Evolutionary conservation across 35 echinoderm and acorn worm genomes (phyloP), one percentile per base, ranked within the genome.

Genomic region (Diadema setosum): DNA sequence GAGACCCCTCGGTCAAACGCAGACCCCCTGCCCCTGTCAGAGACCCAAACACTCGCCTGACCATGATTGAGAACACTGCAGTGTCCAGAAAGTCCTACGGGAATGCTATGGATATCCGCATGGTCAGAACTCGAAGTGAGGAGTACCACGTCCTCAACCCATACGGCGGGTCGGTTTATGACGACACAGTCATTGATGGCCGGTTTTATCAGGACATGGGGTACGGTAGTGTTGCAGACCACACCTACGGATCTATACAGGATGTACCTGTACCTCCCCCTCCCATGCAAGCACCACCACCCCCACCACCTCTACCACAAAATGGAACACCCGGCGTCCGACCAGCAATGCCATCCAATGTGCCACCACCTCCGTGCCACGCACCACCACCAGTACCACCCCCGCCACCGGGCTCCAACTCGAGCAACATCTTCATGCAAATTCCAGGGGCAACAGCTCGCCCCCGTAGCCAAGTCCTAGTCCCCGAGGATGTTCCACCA

Each of bases 201-300:
- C 39, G n/a, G 24, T 78, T 35, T 24, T 35, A 35, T 44, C 35
- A 43, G 21, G 37, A 78, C 24, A 41, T 44, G 29, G 40, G 14
- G 37, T 78, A 78, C 37, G 14, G 73, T n/a, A 39, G 44, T 44
- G 14, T 41, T 21, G 44, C 44, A 41, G 63, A 67, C 27, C 73
- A 78, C 73, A 64, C 84, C 30, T 60, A 70, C 32, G 31, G 84
- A 73, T 4, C 57, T 48, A 83, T 83, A 60, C 27, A n/a, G 6
- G 59, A 84, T 67, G 81, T 90, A 83, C 88, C 88, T 25, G 81
- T 90, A 83, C 88, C 88, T 25, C 88, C 88, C 36, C 80, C 88
- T 0, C 88, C 88, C 5, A 33, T 60, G 8, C 55, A 90, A 36
- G 80, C 88, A 39, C 88, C 88, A 18, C 88, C 88, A 46, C 88